Conservation (phyloP, 2,888 invertebrate species). For the Papilio gigon region DNA sequence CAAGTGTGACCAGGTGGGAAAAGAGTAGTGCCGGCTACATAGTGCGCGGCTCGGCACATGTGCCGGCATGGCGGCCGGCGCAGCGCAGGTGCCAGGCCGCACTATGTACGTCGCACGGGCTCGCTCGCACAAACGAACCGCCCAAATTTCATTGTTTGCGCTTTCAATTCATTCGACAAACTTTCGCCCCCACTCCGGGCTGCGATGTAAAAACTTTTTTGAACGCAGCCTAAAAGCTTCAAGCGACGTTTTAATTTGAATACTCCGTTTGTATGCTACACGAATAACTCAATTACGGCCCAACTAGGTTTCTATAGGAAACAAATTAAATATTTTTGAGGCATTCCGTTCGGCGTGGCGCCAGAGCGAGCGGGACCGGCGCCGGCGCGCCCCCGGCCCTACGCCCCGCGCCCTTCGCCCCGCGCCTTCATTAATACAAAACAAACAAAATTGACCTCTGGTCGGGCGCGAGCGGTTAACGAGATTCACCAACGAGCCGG, state of each 20-base stretch:
- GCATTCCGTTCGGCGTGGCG: slow-evolving; percentile 74
- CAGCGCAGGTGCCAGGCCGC: slow-evolving; percentile 74
- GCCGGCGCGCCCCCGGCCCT: slow-evolving; percentile 78
- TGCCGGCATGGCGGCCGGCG: slow-evolving; percentile 65
- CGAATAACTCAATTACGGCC: slow-evolving; percentile 74
- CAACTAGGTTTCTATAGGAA: slow-evolving; percentile 70
- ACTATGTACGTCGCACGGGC: slow-evolving; percentile 55
- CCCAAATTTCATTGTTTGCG: slow-evolving; percentile 74
- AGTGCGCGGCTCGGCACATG: slow-evolving; percentile 60
- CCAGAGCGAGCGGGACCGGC: slow-evolving; percentile 61
- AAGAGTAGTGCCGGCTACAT: slow-evolving; percentile 56
- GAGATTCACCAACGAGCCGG: slow-evolving; percentile 79
- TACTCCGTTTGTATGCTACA: slow-evolving; percentile 46
- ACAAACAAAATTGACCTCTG: slow-evolving; percentile 81
- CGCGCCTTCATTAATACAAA: slow-evolving; percentile 79
- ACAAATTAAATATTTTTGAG: slow-evolving; percentile 78
- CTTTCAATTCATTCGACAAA: slow-evolving; percentile 61
- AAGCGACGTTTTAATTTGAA: slow-evolving; percentile 62
- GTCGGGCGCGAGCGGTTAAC: slow-evolving; percentile 76
- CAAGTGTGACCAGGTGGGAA: slow-evolving; percentile 63
- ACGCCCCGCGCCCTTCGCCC: slow-evolving; percentile 73
- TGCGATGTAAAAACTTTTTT: slow-evolving; percentile 62
- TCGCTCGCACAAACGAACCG: slow-evolving; percentile 74
- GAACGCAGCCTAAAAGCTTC: slow-evolving; percentile 68
- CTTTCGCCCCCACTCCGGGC: slow-evolving; percentile 54